Conservation (phyloP, 2,888 invertebrate species). For the Pyrrhosoma nymphula region DNA sequence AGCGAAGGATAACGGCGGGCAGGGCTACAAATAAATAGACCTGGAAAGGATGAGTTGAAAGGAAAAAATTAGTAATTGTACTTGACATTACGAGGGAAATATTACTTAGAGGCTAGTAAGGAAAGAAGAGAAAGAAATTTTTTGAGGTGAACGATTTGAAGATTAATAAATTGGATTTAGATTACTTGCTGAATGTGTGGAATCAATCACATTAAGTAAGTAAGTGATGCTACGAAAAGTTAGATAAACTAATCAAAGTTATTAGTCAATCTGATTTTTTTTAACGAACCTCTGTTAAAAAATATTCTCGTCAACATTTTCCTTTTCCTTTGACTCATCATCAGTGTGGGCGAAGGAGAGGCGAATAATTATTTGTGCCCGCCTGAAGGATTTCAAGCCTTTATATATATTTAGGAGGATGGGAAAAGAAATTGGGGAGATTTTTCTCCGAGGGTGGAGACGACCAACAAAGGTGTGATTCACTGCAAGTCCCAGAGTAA, state of each 20-base stretch:
- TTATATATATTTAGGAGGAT: neutral
- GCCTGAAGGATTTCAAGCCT: neutral
- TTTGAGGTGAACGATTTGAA: no score
- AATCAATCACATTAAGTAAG: no score
- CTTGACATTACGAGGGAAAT: no score
- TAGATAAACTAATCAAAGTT: neutral
- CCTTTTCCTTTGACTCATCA: neutral
- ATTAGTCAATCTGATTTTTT: neutral
- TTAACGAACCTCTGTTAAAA: neutral
- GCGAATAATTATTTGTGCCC: neutral
- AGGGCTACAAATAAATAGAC: no score
- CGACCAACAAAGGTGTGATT: neutral
- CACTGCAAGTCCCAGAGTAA: neutral
- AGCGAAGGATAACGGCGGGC: no score
- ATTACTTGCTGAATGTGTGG: no score
- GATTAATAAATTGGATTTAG: no score
- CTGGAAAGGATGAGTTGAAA: no score
- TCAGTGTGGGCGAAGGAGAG: neutral
- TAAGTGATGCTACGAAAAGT: no score
- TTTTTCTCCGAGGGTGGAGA: neutral
- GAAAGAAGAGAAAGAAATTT: no score
- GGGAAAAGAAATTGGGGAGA: neutral
- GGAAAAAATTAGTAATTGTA: no score
- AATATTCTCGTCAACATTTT: neutral
- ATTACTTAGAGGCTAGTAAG: no score